Evolutionary conservation across 2,888 invertebrate genomes (phyloP).

Genomic region (Thymelicus lineola): DNA sequence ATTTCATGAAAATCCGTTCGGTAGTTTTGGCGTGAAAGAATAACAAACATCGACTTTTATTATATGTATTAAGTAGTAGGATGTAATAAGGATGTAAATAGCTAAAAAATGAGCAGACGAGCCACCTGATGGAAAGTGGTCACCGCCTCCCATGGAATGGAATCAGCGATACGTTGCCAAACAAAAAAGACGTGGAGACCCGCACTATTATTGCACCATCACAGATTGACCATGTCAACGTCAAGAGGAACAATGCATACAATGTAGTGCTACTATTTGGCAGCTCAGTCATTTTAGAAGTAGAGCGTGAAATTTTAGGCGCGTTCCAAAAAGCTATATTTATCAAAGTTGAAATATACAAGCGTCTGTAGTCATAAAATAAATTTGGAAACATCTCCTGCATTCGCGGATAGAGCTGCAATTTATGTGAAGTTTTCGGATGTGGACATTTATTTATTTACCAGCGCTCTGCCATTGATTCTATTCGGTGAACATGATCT

Average conservation of each 20-base stretch:
- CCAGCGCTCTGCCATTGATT: neutral
- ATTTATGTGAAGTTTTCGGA: slow-evolving; percentile 23
- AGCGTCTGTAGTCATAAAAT: slow-evolving; percentile 14
- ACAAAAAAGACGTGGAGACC: too few species aligned
- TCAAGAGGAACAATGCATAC: neutral
- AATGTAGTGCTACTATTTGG: neutral
- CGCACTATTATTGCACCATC: neutral
- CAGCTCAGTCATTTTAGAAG: slow-evolving; percentile 9
- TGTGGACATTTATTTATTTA: slow-evolving; percentile 14
- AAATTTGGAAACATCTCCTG: slow-evolving; percentile 23
- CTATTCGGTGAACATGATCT: too few species aligned
- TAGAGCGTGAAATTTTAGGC: slow-evolving; percentile 16
- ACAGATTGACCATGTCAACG: neutral
- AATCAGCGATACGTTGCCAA: too few species aligned
- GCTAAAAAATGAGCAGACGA: too few species aligned
- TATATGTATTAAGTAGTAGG: too few species aligned
- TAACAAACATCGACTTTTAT: too few species aligned
- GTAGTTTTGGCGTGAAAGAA: too few species aligned
- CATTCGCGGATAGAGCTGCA: slow-evolving; percentile 14
- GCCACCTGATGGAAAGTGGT: too few species aligned
- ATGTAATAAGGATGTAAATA: too few species aligned
- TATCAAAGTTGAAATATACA: slow-evolving; percentile 20
- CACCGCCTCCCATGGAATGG: too few species aligned
- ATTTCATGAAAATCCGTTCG: too few species aligned
- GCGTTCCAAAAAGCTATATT: slow-evolving; percentile 14